Conservation (phyloP, 64 coral and sea anemone genomes). For the Dendrophyllia cribrosa region DNA sequence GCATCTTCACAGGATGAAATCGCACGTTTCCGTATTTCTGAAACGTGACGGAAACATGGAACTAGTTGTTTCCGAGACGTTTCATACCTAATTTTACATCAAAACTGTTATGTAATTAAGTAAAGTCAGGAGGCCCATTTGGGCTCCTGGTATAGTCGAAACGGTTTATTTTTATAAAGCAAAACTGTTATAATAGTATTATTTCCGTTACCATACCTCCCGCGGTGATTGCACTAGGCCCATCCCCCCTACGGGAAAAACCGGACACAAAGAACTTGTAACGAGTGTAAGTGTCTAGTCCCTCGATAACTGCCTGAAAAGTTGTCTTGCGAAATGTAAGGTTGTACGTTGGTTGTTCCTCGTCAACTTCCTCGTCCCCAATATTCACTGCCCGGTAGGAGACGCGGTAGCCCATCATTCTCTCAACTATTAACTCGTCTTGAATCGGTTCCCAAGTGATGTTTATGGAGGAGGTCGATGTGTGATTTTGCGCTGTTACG, state of each 20-base stretch:
- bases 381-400: slow-evolving; percentile 42
- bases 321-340: slow-evolving; percentile 58
- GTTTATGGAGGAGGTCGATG: slow-evolving; percentile 44
- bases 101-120: too few species aligned
- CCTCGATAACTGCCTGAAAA: not conserved
- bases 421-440: slow-evolving; percentile 26
- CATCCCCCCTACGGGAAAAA: slow-evolving; percentile 54
- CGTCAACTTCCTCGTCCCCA: slow-evolving; percentile 44
- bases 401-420: slow-evolving; percentile 67
- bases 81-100: too few species aligned
- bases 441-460: slow-evolving; percentile 65
- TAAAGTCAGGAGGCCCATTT: too few species aligned
- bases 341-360: slow-evolving; percentile 46
- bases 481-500: slow-evolving; percentile 53
- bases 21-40: too few species aligned
- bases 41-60: too few species aligned
- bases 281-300: slow-evolving; percentile 49
- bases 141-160: too few species aligned
- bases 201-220: not conserved
- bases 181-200: too few species aligned
- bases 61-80: too few species aligned
- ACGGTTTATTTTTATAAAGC: too few species aligned
- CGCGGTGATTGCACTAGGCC: slow-evolving; percentile 26
- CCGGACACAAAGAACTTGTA: slow-evolving; percentile 72
- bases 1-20: too few species aligned